Conservation (phyloP, 2,888 invertebrate genomes). For the Gortyna flavago region DNA sequence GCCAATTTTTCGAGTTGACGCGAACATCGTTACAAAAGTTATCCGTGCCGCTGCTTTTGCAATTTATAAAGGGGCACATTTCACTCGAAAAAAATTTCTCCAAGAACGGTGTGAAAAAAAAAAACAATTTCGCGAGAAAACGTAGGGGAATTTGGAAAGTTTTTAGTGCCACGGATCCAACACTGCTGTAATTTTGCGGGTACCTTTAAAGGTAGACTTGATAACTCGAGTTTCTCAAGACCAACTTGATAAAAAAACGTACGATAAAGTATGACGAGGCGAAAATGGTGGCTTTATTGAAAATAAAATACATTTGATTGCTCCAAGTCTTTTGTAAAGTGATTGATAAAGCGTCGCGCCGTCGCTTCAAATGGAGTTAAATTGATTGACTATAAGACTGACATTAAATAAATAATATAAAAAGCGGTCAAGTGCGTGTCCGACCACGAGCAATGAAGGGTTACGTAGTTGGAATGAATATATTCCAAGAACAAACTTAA, state of each 20-base stretch:
- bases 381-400: constrained; percentile 38
- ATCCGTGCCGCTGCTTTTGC: constrained; percentile 69
- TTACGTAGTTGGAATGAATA: not conserved
- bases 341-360: constrained; percentile 46
- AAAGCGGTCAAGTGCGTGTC: not conserved
- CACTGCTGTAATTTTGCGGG: constrained; percentile 64
- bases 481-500: not conserved
- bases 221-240: constrained; percentile 65
- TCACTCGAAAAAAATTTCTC: constrained; percentile 55
- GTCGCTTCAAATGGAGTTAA: constrained; percentile 35
- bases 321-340: constrained; percentile 40
- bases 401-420: constrained; percentile 19
- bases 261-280: constrained; percentile 31
- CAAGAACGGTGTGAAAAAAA: constrained; percentile 66
- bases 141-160: constrained; percentile 71
- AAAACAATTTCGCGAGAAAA: constrained; percentile 69
- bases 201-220: constrained; percentile 60
- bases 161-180: constrained; percentile 60
- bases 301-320: constrained; percentile 49
- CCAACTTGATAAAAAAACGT: constrained; percentile 46
- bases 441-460: not conserved
- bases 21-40: constrained; percentile 74
- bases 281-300: constrained; percentile 17
- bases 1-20: constrained; percentile 71
- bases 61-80: constrained; percentile 74